These are phyloP conservation scores for pig (Sus scrofa) DNA, from an alignment of 2,113 vertebrate species.

Conservation along the genomic window DNA sequence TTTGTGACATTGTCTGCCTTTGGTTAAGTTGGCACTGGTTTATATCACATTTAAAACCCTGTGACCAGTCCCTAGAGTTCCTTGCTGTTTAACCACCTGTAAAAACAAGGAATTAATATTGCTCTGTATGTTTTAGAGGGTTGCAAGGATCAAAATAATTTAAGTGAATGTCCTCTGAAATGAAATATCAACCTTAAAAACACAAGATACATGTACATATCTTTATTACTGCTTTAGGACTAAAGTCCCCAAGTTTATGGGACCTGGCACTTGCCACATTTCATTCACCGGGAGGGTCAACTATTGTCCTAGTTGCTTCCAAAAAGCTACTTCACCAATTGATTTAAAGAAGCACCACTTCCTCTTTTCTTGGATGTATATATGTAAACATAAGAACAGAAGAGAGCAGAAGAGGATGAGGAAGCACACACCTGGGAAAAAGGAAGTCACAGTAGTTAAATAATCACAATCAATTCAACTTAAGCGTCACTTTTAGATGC, in stretches of 20 bases:
- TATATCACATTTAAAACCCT: background rate
- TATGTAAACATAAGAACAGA: background rate
- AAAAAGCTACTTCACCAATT: background rate
- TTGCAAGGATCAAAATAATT: background rate
- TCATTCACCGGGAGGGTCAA: background rate
- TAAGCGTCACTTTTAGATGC: slow-evolving; percentile 28
- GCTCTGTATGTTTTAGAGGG: background rate
- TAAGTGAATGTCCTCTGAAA: slow-evolving; percentile 41
- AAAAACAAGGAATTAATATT: background rate
- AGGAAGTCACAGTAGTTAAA: background rate
- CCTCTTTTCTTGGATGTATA: background rate
- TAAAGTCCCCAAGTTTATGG: background rate
- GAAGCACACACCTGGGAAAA: background rate
- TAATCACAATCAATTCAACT: background rate
- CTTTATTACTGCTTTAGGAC: background rate
- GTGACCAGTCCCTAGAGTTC: background rate
- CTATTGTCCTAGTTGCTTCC: background rate
- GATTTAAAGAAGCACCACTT: background rate
- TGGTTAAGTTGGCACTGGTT: background rate
- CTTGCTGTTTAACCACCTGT: background rate
- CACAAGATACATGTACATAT: background rate
- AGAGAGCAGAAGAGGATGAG: background rate
- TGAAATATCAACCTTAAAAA: background rate
- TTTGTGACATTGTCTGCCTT: background rate
- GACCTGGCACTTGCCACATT: background rate